phyloP scores from a whole-genome alignment of 1,140 invertebrate genomes.

The Liolophura sinensis region DNA sequence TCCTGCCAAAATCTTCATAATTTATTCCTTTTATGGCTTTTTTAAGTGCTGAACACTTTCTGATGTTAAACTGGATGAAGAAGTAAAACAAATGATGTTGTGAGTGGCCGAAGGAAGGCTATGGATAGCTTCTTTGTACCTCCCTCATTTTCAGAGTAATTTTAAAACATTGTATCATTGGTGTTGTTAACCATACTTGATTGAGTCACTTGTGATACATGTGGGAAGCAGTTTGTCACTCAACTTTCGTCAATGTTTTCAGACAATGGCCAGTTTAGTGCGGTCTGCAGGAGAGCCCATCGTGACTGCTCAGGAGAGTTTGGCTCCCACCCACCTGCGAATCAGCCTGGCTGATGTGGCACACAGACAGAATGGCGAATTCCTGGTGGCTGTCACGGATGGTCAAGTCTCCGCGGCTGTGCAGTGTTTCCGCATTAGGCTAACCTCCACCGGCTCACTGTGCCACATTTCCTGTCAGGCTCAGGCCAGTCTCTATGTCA shows the following conservation, averaged over 20 bases:
- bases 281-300: slow-evolving; percentile 22
- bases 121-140: too few species aligned
- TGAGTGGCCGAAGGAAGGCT: too few species aligned
- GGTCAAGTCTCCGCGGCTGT: slow-evolving; percentile 72
- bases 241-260: too few species aligned
- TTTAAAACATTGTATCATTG: too few species aligned
- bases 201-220: too few species aligned
- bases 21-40: not conserved
- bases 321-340: slow-evolving; percentile 73
- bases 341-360: slow-evolving; percentile 74
- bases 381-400: slow-evolving; percentile 75
- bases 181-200: too few species aligned
- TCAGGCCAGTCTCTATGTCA: slow-evolving; percentile 79
- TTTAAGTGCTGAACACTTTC: not conserved
- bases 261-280: slow-evolving; percentile 19
- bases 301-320: slow-evolving; percentile 63
- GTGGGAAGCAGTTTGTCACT: too few species aligned
- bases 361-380: slow-evolving; percentile 67
- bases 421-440: slow-evolving; percentile 74
- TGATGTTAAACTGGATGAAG: not conserved
- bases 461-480: slow-evolving; percentile 70
- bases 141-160: too few species aligned
- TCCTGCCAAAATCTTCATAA: not conserved
- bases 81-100: too few species aligned
- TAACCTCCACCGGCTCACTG: slow-evolving; percentile 57